Base-by-base conservation (phyloP, 2,113 vertebrate genomes). In the Etheostoma cragini region DNA sequence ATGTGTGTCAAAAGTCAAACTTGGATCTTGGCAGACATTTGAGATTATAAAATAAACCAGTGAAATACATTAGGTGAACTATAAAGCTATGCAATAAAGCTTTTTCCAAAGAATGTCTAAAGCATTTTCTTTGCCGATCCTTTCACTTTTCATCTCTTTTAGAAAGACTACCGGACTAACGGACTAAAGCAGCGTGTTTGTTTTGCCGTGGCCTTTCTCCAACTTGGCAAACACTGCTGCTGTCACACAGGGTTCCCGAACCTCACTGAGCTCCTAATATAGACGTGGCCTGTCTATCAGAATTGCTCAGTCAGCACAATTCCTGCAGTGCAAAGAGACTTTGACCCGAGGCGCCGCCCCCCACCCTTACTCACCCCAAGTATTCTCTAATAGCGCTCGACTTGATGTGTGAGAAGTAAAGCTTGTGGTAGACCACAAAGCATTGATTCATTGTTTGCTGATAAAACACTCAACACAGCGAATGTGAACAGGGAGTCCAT, bases 361-460 rank as follows among this genome's bases (percentile, higher is more conserved):
- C 84, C 82, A 67, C 83, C 54, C 35, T 73, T 47, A 72, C 66
- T 71, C 79, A 75, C 65, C 85, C 83, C 49, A 45, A 66, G 75
- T 85, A 70, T 80, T 83, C 78, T 84, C 83, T 92, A 90, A 92
- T 92, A 85, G 89, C 82, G 82, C 90, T 93, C 86, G 83, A 88
- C 88, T 92, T 90, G 86, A 92, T 90, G 90, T 91, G 91, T 88
- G 87, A 92, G 93, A 81, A 89, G 88, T 88, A 66, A 87, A 89
- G 89, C 89, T 87, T 92, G 90, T 80, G 91, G 86, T 92, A 82
- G 82, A 93, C 92, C 90, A 84, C 89, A 91, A 88, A 80, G 84
- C 88, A 90, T 85, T 86, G 83, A 91, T 90, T 91, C 89, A 87
- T 89, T 93, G 89, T 92, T 91, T 91, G 89, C 86, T 88, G 88